These are phyloP conservation scores for Ceyx margarethae DNA, from an alignment of 2,113 vertebrate species.

Conservation along the genomic window DNA sequence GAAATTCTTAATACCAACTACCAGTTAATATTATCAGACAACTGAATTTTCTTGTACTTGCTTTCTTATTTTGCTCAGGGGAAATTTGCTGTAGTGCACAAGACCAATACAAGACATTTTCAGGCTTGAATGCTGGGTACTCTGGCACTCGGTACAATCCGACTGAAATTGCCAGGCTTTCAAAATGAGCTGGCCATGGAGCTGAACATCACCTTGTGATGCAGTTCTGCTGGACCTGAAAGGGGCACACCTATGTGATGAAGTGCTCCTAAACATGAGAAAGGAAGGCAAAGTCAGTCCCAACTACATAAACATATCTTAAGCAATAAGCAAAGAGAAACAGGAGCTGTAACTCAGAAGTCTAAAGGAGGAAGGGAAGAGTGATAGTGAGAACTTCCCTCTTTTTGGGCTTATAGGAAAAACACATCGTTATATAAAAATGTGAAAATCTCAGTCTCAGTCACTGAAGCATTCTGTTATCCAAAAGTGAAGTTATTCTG, in stretches of 20 bases:
- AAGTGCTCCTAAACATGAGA: not conserved
- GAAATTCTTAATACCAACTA: not conserved
- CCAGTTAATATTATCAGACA: not conserved
- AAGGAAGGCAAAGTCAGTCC: not conserved
- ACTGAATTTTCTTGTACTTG: not conserved
- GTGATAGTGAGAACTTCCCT: not conserved
- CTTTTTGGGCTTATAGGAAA: not conserved
- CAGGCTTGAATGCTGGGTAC: not conserved
- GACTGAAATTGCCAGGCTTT: not conserved
- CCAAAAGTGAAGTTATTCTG: not conserved
- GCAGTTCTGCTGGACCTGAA: not conserved
- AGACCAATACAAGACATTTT: not conserved
- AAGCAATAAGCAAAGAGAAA: not conserved
- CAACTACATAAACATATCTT: fast-evolving
- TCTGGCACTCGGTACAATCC: not conserved
- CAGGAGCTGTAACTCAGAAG: not conserved
- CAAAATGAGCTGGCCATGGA: not conserved
- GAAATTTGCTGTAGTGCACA: not conserved
- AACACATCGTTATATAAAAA: not conserved
- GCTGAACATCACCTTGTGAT: not conserved
- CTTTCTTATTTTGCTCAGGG: not conserved
- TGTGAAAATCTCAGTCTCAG: not conserved
- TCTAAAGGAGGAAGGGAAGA: not conserved
- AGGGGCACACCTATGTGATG: fast-evolving
- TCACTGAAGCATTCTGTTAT: not conserved